phyloP scores from a whole-genome alignment of 2,797 vertebrate genomes.

The Scolopax bukidnonensis region DNA sequence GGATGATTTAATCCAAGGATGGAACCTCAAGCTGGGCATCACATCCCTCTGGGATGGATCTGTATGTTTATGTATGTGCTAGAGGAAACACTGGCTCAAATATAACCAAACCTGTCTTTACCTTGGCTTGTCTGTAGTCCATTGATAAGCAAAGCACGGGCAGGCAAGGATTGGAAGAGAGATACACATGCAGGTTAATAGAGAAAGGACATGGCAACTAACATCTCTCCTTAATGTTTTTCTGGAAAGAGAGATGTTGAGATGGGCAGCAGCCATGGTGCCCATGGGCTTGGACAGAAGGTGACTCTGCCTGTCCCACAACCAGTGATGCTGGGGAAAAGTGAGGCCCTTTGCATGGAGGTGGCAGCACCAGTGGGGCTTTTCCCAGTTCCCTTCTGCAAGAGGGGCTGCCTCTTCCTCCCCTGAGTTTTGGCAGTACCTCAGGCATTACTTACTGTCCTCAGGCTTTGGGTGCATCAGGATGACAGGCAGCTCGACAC shows the following conservation, averaged over 20 bases:
- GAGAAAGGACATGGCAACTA: background rate
- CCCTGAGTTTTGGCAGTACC: fast-evolving
- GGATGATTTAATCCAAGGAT: background rate
- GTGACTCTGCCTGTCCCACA: background rate
- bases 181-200: background rate
- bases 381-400: background rate
- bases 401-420: background rate
- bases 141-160: background rate
- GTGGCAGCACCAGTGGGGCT: background rate
- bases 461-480: slow-evolving; percentile 89
- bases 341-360: background rate
- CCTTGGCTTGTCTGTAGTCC: slow-evolving; percentile 67
- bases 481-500: slow-evolving; percentile 84
- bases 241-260: background rate
- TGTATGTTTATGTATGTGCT: background rate
- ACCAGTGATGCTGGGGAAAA: background rate
- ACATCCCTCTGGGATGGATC: background rate
- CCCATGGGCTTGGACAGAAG: background rate
- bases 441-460: slow-evolving; percentile 73
- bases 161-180: background rate
- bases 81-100: background rate
- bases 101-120: background rate
- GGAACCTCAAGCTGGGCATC: background rate
- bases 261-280: background rate
- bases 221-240: background rate